Percentiles rank a stretch among this genome's conserved stretches.
These are phyloP conservation scores for Psittacula cyanocephala DNA, from an alignment of 2,113 vertebrate species.

Conservation along the genomic window DNA sequence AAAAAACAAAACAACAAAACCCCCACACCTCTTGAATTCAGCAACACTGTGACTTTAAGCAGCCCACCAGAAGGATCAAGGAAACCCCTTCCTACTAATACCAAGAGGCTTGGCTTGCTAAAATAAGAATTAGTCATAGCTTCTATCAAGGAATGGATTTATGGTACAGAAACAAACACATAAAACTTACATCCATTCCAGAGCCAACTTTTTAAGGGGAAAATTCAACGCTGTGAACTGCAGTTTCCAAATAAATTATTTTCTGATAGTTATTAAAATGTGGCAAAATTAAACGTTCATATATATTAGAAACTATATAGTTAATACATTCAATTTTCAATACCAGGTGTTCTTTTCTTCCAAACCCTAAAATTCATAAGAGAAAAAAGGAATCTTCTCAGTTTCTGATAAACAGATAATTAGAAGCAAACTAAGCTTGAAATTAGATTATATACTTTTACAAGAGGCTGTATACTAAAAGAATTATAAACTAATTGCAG, in stretches of 20 bases:
- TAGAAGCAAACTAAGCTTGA: constrained; percentile 41
- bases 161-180: background rate
- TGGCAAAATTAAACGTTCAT: background rate
- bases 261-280: background rate
- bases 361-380: background rate
- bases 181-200: background rate
- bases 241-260: background rate
- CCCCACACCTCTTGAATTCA: background rate
- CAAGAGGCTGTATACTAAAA: constrained; percentile 1
- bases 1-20: background rate
- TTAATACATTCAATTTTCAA: background rate
- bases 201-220: background rate
- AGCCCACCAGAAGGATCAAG: background rate
- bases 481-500: constrained; percentile 26
- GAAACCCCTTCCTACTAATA: background rate
- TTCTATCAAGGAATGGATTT: background rate
- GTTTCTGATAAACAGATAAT: constrained; percentile 13
- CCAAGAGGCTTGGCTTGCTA: background rate
- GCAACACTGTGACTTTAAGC: background rate
- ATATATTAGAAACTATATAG: background rate
- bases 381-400: background rate
- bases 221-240: background rate
- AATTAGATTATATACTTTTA: constrained; percentile 57
- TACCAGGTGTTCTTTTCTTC: background rate
- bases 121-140: background rate